phyloP scores from a whole-genome alignment of 2,888 invertebrate species.

The Nematopogon swammerdamellus region DNA sequence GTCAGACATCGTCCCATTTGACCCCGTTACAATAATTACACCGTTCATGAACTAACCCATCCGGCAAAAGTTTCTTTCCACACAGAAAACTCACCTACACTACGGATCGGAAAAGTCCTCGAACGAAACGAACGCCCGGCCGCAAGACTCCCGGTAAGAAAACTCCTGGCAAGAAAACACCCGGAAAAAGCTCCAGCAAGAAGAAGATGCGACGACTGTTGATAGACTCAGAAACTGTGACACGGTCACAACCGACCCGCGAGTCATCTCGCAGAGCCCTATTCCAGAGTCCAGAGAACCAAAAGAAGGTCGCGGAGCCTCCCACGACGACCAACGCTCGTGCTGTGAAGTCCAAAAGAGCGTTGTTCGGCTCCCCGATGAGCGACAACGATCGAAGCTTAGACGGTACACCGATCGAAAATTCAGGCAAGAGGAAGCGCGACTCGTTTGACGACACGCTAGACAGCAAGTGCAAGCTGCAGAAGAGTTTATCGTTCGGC shows the following conservation, averaged over 20 bases:
- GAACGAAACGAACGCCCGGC: conserved; percentile 46
- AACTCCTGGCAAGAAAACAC: conserved; percentile 53
- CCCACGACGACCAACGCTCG: conserved; percentile 40
- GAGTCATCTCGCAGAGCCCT: conserved; percentile 68
- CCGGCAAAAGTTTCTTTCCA: conserved; percentile 37
- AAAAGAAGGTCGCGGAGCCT: conserved; percentile 22
- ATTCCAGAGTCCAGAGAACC: conserved; percentile 69
- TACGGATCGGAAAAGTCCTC: conserved; percentile 43
- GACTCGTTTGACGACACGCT: conserved; percentile 39
- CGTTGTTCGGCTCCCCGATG: conserved; percentile 62
- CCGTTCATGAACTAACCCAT: too few relatives aligned
- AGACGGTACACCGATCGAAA: conserved; percentile 29
- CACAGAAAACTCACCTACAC: conserved; percentile 46
- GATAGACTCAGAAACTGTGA: conserved; percentile 34
- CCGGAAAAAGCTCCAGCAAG: conserved; percentile 59
- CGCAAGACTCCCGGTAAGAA: conserved; percentile 38
- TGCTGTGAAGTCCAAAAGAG: conserved; percentile 61
- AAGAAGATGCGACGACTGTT: conserved; percentile 51
- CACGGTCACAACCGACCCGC: conserved; percentile 37
- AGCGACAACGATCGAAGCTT: conserved; percentile 33
- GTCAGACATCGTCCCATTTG: too few relatives aligned
- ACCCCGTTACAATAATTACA: too few relatives aligned
- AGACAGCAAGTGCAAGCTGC: conserved; percentile 41
- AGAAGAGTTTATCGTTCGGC: conserved; percentile 59
- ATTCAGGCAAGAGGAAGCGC: conserved; percentile 42